phyloP scores from a whole-genome alignment of 2,797 vertebrate genomes.

The Poecilia gillii region DNA sequence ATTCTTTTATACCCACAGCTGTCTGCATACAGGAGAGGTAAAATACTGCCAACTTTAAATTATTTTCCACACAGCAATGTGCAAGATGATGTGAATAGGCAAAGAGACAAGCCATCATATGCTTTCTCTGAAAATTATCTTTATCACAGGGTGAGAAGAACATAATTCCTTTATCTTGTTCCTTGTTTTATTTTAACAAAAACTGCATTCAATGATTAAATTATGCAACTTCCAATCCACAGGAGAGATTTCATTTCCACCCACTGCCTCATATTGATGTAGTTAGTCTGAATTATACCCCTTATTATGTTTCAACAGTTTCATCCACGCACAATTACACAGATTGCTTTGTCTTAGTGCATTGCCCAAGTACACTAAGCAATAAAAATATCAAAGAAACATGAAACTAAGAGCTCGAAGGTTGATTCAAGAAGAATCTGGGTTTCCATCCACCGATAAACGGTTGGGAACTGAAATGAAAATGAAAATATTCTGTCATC shows the following conservation, averaged over 20 bases:
- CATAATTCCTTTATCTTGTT: constrained; percentile 4
- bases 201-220: constrained; percentile 17
- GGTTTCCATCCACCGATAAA: not conserved
- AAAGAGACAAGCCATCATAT: not conserved
- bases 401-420: not conserved
- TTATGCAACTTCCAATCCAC: constrained; percentile 26
- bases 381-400: not conserved
- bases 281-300: constrained; percentile 35
- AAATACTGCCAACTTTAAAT: constrained; percentile 4
- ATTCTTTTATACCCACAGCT: constrained; percentile 23
- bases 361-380: constrained; percentile 45
- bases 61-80: not conserved
- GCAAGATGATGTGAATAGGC: constrained; percentile 10
- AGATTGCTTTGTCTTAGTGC: constrained; percentile 41
- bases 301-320: constrained; percentile 53
- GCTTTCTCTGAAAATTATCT: not conserved
- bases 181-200: constrained; percentile 14
- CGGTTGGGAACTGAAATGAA: no score
- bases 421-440: not conserved
- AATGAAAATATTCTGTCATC: not conserved
- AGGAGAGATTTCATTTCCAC: constrained; percentile 10
- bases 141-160: constrained; percentile 1
- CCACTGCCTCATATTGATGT: constrained; percentile 4
- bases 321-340: constrained; percentile 42
- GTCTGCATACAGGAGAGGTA: constrained; percentile 1